Conservation (phyloP, 2,113 vertebrate species). For the Symphodus melops region DNA sequence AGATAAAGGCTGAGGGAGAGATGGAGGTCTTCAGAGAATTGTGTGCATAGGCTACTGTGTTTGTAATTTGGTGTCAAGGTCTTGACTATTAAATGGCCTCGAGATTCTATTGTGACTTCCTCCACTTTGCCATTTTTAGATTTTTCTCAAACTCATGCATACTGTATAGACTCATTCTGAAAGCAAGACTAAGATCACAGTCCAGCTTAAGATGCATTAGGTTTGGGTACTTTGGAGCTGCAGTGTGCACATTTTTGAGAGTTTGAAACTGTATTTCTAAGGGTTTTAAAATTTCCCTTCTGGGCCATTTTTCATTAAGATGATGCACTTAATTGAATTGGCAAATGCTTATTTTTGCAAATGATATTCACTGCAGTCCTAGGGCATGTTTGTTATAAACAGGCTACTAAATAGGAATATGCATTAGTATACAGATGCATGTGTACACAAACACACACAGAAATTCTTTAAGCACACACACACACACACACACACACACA, state of each 20-base stretch:
- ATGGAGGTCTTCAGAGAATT: not conserved
- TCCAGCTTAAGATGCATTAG: constrained; percentile 7
- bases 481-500: constrained; percentile 23
- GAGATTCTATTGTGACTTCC: constrained; percentile 41
- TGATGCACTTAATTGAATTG: constrained; percentile 71
- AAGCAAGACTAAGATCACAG: constrained; percentile 20
- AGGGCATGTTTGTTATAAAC: constrained; percentile 68
- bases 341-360: constrained; percentile 73
- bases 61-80: constrained; percentile 47
- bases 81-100: constrained; percentile 30
- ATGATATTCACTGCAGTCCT: constrained; percentile 59
- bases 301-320: constrained; percentile 57
- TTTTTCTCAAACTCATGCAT: constrained; percentile 46
- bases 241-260: constrained; percentile 22
- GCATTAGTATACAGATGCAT: constrained; percentile 57
- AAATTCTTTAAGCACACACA: not conserved
- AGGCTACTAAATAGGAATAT: constrained; percentile 60
- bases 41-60: constrained; percentile 28
- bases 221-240: not conserved
- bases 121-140: constrained; percentile 32
- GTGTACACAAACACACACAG: constrained; percentile 7
- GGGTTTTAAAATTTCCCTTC: constrained; percentile 23
- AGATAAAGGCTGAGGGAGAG: not conserved
- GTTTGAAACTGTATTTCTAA: constrained; percentile 4
- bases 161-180: constrained; percentile 31